Conservation (phyloP, 2,797 vertebrate genomes). For the Eulemur coronatus region DNA sequence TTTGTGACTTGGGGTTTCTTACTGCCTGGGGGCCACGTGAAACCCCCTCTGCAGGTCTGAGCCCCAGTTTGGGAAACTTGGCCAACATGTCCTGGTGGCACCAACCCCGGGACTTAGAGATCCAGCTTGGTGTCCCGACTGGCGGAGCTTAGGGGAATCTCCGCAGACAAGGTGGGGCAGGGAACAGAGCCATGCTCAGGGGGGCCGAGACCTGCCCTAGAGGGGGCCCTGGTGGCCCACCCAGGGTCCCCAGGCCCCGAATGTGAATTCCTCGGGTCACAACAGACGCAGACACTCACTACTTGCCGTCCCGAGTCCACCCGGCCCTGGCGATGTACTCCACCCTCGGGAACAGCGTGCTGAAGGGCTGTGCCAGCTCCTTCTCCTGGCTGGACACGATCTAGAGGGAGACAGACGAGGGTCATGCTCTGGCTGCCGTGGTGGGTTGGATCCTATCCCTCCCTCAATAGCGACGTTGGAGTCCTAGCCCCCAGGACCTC, state of each 20-base stretch:
- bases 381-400: constrained; percentile 92
- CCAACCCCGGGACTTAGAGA: too few relatives aligned
- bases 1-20: not conserved
- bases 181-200: not conserved
- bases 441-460: fast-evolving
- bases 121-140: not conserved
- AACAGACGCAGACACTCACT: constrained; percentile 84
- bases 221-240: not conserved
- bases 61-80: not conserved
- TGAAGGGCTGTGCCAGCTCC: constrained; percentile 93
- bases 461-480: fast-evolving
- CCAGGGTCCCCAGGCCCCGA: not conserved
- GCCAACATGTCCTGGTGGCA: not conserved
- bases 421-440: not conserved
- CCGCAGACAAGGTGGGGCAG: not conserved
- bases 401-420: constrained; percentile 78
- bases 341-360: constrained; percentile 91
- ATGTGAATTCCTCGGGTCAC: not conserved
- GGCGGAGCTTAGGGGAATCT: not conserved
- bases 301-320: constrained; percentile 97
- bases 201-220: not conserved
- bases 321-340: constrained; percentile 97
- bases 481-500: not conserved
- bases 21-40: too few relatives aligned
- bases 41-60: not conserved